Percentiles rank a stretch among this genome's conserved stretches.
Evolutionary conservation across 2,797 vertebrate species (phyloP).

Genomic region (Spheniscus humboldti): DNA sequence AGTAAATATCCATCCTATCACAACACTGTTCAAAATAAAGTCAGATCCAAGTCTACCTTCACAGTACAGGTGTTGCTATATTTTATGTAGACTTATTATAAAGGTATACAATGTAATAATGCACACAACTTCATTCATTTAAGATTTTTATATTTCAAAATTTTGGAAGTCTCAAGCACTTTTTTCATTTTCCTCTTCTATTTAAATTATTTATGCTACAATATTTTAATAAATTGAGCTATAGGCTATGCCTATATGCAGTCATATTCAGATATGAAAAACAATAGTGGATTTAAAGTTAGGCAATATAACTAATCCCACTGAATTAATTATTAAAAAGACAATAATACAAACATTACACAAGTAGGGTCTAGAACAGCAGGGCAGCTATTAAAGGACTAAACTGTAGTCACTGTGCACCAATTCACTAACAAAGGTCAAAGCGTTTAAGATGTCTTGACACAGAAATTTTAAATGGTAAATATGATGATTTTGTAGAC

Average conservation of each 20-base stretch:
- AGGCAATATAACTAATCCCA: background rate
- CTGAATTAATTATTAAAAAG: background rate
- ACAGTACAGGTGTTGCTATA: background rate
- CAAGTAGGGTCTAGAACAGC: background rate
- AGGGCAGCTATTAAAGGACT: background rate
- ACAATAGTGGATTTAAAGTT: background rate
- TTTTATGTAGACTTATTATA: background rate
- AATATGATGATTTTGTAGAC: background rate
- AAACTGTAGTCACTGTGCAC: background rate
- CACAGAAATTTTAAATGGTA: background rate
- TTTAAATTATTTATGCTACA: background rate
- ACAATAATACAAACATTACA: background rate
- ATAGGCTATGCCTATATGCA: background rate
- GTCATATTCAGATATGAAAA: background rate
- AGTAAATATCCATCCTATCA: background rate
- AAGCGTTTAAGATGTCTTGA: background rate
- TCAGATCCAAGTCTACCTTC: background rate
- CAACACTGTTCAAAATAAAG: background rate
- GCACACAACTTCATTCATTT: background rate
- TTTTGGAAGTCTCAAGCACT: background rate
- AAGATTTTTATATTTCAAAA: background rate
- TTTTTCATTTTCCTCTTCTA: background rate
- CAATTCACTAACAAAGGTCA: background rate
- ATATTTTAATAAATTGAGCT: background rate
- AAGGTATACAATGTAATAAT: background rate